Percentiles rank a stretch among this genome's conserved stretches.
These are phyloP conservation scores for Junonia oenone DNA, from an alignment of 2,888 invertebrate genomes.

Conservation along the genomic window DNA sequence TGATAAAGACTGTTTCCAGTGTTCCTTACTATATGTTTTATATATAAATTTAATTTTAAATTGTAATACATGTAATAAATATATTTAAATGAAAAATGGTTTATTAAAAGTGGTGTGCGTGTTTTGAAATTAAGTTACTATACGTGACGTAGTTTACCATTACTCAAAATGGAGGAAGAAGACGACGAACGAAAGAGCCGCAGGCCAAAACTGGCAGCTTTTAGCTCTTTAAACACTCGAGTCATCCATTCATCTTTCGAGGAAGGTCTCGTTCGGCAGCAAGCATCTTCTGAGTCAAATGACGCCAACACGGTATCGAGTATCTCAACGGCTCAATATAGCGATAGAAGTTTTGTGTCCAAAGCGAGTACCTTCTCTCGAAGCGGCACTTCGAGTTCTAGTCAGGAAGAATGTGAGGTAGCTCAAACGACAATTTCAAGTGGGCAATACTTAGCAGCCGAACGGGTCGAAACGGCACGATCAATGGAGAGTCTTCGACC, in stretches of 20 bases:
- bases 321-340: constrained; percentile 66
- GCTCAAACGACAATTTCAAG: constrained; percentile 68
- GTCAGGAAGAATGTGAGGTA: constrained; percentile 84
- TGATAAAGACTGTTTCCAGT: constrained; percentile 78
- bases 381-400: constrained; percentile 83
- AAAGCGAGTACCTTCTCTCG: constrained; percentile 75
- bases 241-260: constrained; percentile 64
- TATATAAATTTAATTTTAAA: constrained; percentile 51
- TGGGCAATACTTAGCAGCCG: constrained; percentile 77
- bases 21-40: constrained; percentile 66
- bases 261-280: constrained; percentile 55
- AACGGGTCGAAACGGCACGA: constrained; percentile 80
- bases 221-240: constrained; percentile 57
- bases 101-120: constrained; percentile 59
- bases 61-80: constrained; percentile 60
- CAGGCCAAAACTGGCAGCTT: constrained; percentile 59
- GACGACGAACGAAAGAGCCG: constrained; percentile 61
- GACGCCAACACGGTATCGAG: constrained; percentile 75
- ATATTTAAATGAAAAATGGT: constrained; percentile 55
- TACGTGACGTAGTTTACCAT: constrained; percentile 32
- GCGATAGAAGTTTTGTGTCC: constrained; percentile 73
- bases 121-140: constrained; percentile 35
- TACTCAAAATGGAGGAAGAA: constrained; percentile 66
- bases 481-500: constrained; percentile 86
- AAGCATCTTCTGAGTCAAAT: constrained; percentile 79